These are phyloP conservation scores for Augochlorella aurata DNA, from an alignment of 2,888 invertebrate genomes.

Conservation along the genomic window DNA sequence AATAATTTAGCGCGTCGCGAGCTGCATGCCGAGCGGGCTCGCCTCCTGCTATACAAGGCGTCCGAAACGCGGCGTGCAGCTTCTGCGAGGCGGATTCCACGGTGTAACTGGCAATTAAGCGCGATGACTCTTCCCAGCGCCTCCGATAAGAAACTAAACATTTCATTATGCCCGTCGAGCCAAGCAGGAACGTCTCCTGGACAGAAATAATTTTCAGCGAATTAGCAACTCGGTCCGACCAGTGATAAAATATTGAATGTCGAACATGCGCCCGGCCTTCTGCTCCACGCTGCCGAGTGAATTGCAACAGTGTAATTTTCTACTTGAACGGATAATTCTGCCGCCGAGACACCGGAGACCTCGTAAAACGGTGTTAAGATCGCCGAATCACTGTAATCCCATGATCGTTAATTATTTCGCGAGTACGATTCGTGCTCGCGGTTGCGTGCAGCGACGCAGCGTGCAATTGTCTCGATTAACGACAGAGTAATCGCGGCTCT, in stretches of 20 bases:
- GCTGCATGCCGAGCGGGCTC: constrained; percentile 49
- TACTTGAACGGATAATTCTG: background rate
- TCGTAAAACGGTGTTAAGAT: constrained; percentile 4
- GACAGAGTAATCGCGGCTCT: background rate
- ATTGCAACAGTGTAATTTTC: constrained; percentile 2
- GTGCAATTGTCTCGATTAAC: constrained; percentile 5
- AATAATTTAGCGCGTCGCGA: constrained; percentile 67
- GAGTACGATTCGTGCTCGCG: constrained; percentile 8
- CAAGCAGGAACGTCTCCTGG: background rate
- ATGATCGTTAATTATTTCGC: constrained; percentile 25
- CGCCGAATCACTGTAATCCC: constrained; percentile 2
- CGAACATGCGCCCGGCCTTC: background rate
- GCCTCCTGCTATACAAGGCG: constrained; percentile 24
- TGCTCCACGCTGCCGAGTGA: background rate
- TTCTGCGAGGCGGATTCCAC: background rate
- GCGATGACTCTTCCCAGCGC: background rate
- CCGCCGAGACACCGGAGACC: background rate
- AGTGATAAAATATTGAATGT: background rate
- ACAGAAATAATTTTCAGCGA: background rate
- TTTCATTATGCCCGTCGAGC: background rate
- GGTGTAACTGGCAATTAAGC: background rate
- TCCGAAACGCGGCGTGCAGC: constrained; percentile 2
- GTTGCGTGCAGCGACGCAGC: constrained; percentile 15
- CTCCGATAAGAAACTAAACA: background rate
- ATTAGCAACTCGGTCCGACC: background rate